These are phyloP conservation scores for Trachelus iudaicus DNA, from an alignment of 2,888 invertebrate genomes.

Conservation along the genomic window DNA sequence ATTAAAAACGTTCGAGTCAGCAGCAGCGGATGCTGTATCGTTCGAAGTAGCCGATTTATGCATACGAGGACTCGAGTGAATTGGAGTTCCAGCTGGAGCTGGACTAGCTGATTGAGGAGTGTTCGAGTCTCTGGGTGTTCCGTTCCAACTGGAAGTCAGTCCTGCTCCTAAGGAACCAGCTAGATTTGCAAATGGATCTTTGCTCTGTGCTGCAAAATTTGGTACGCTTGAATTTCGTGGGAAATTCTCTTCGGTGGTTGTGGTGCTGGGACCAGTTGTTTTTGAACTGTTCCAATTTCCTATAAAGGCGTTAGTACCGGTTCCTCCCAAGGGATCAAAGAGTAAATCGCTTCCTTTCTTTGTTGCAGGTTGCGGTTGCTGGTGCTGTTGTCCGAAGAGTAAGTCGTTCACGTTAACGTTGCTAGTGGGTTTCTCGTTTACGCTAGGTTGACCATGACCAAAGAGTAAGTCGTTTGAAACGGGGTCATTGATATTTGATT, in stretches of 20 bases:
- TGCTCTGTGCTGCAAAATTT: conserved; percentile 68
- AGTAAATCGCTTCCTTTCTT: conserved; percentile 42
- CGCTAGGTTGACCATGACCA: conserved; percentile 27
- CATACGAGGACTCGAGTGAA: conserved; percentile 64
- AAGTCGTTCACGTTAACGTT: conserved; percentile 44
- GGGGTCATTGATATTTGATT: conserved; percentile 35
- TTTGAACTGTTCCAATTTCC: conserved; percentile 64
- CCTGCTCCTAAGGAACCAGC: conserved; percentile 62
- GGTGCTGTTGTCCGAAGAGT: conserved; percentile 43
- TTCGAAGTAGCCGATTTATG: conserved; percentile 45
- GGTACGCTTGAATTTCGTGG: conserved; percentile 67
- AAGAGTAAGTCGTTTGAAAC: conserved; percentile 47
- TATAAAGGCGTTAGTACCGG: conserved; percentile 67
- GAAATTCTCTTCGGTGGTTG: conserved; percentile 52
- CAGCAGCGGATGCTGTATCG: conserved; percentile 29
- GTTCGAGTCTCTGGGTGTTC: conserved; percentile 61
- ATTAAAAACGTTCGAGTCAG: conserved; percentile 43
- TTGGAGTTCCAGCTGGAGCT: conserved; percentile 64
- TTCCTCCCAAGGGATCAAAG: conserved; percentile 55
- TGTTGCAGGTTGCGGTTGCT: conserved; percentile 13
- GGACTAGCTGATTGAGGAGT: conserved; percentile 62
- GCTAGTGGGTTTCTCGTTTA: conserved; percentile 12
- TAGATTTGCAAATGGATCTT: conserved; percentile 82
- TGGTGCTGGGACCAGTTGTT: conserved; percentile 10
- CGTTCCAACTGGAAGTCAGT: conserved; percentile 61